Conservation (phyloP, 53 echinoderm and acorn worm genomes). For the Antedon mediterranea region DNA sequence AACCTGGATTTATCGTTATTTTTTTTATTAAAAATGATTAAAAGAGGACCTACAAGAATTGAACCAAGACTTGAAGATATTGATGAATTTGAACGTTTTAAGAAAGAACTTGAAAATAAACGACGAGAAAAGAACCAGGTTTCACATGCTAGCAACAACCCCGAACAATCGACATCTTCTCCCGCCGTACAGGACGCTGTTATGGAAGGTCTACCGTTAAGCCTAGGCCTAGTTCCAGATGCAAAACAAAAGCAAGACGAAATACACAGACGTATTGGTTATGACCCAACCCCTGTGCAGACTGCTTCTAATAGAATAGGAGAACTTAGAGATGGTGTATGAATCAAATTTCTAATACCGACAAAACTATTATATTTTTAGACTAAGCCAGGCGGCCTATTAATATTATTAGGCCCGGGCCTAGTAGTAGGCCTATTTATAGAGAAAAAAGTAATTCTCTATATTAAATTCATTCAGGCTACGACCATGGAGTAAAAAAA, state of each 20-base stretch:
- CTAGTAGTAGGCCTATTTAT: too few species aligned
- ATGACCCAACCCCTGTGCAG: constrained; percentile 75
- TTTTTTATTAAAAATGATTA: constrained; percentile 43
- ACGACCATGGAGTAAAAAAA: too few species aligned
- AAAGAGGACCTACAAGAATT: constrained; percentile 71
- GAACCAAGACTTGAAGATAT: constrained; percentile 80
- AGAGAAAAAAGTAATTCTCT: too few species aligned
- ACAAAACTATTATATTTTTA: too few species aligned
- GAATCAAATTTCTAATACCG: too few species aligned
- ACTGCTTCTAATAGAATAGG: constrained; percentile 62
- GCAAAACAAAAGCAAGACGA: constrained; percentile 58
- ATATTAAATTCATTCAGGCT: too few species aligned
- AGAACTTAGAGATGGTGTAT: constrained; percentile 60
- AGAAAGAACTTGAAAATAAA: constrained; percentile 79
- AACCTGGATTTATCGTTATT: too few species aligned
- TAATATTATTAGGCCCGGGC: too few species aligned
- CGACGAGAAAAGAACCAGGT: constrained; percentile 49
- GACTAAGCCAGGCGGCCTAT: too few species aligned
- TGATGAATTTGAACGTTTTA: constrained; percentile 79
- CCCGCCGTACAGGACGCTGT: neutral
- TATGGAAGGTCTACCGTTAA: constrained; percentile 16
- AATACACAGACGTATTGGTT: constrained; percentile 79
- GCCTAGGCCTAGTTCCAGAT: constrained; percentile 36
- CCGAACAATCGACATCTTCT: constrained; percentile 6
- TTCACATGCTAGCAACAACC: neutral